These are phyloP conservation scores for Pentalonia nigronervosa DNA, from an alignment of 1,140 invertebrate species.

Conservation along the genomic window DNA sequence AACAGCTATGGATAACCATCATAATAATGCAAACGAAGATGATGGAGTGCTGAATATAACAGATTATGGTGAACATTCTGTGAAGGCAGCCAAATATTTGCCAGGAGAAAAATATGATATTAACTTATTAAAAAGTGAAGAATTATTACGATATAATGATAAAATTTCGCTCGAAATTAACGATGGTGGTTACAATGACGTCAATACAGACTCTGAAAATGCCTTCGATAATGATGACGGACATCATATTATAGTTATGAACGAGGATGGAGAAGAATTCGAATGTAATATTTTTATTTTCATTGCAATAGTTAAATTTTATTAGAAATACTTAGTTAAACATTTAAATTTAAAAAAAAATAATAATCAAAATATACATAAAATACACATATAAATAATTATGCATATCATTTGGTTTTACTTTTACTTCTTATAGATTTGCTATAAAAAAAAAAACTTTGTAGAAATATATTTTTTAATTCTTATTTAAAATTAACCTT, in stretches of 20 bases:
- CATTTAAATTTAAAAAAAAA: too few relatives aligned
- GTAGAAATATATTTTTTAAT: too few relatives aligned
- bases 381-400: too few relatives aligned
- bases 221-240: background rate
- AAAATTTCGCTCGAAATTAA: accelerated
- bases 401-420: too few relatives aligned
- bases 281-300: slow-evolving; percentile 11
- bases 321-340: too few relatives aligned
- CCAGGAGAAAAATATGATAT: background rate
- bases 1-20: background rate
- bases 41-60: background rate
- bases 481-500: too few relatives aligned
- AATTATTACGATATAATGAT: background rate
- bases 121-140: background rate
- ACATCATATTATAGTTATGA: background rate
- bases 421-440: too few relatives aligned
- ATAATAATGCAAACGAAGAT: background rate
- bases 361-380: too few relatives aligned
- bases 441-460: too few relatives aligned
- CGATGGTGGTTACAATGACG: background rate
- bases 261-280: background rate
- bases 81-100: background rate
- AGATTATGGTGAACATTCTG: background rate
- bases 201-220: background rate
- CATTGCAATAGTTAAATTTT: background rate